Evolutionary conservation across 2,888 invertebrate genomes (phyloP).

Genomic region (Teinopalpus imperialis): DNA sequence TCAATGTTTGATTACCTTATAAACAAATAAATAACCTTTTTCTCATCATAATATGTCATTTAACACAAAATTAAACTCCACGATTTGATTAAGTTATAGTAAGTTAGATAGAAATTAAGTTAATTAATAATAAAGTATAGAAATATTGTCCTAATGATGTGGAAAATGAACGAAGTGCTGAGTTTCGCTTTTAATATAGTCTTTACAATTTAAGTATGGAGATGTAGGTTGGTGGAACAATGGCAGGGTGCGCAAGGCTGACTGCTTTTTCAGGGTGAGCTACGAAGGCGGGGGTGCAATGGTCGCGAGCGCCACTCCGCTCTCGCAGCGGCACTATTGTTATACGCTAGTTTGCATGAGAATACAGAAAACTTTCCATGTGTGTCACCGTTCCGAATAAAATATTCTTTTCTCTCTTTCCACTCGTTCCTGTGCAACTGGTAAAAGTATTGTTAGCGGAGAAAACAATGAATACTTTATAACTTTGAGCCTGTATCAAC

Average conservation of each 20-base stretch:
- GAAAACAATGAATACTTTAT: constrained; percentile 54
- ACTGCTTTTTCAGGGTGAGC: constrained; percentile 58
- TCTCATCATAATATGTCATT: not conserved
- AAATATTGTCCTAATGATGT: constrained; percentile 7
- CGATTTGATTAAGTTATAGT: too few species aligned
- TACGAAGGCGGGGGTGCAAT: constrained; percentile 53
- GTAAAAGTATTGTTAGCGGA: constrained; percentile 62
- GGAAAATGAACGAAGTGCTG: constrained; percentile 18
- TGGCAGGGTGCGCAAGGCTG: constrained; percentile 36
- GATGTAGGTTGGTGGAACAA: constrained; percentile 37
- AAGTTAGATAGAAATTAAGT: too few species aligned
- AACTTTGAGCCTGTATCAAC: constrained; percentile 24
- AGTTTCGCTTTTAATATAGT: constrained; percentile 20
- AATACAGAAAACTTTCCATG: constrained; percentile 71
- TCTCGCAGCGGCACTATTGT: constrained; percentile 55
- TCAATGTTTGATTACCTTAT: too few species aligned
- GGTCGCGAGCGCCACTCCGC: constrained; percentile 42
- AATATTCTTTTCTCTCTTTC: constrained; percentile 72
- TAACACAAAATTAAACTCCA: too few species aligned
- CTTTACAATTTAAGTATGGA: constrained; percentile 29
- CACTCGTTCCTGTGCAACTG: constrained; percentile 58
- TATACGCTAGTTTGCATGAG: constrained; percentile 72
- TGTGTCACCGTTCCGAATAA: constrained; percentile 71
- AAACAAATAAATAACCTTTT: too few species aligned
- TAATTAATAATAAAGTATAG: too few species aligned